These are phyloP conservation scores for Aricia artaxerxes DNA, from an alignment of 2,888 invertebrate genomes.

Conservation along the genomic window DNA sequence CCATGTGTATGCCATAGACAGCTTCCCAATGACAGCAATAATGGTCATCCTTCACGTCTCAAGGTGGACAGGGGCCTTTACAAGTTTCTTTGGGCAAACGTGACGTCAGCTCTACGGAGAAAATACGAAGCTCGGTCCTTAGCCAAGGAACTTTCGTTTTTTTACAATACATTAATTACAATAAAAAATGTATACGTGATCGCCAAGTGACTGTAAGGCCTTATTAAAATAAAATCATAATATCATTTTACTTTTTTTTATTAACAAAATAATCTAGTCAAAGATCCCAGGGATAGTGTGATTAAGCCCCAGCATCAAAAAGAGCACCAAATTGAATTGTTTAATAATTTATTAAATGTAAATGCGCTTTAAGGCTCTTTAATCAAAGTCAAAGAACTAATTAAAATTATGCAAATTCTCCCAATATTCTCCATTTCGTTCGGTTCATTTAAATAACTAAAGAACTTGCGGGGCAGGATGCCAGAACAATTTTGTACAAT, in stretches of 20 bases:
- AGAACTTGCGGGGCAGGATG: constrained; percentile 16
- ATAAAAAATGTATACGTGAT: too few species aligned
- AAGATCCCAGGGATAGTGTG: not conserved
- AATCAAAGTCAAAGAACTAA: constrained; percentile 26
- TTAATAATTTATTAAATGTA: constrained; percentile 13
- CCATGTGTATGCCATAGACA: too few species aligned
- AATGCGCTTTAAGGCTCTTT: constrained; percentile 6
- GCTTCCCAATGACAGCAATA: too few species aligned
- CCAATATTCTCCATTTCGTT: constrained; percentile 22
- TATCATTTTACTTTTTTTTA: not conserved
- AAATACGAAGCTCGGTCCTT: not conserved
- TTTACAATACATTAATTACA: too few species aligned
- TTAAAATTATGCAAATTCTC: constrained; percentile 23
- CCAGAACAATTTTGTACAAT: constrained; percentile 25
- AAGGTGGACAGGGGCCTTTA: too few species aligned
- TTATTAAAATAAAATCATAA: not conserved
- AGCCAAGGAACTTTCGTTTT: not conserved
- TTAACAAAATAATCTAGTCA: not conserved
- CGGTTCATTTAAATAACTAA: constrained; percentile 26
- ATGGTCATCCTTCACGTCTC: too few species aligned
- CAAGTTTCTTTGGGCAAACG: not conserved
- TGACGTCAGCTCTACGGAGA: not conserved
- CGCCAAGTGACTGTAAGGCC: not conserved
- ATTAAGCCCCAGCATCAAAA: not conserved
- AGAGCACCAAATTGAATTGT: not conserved